Conservation (phyloP, 2,113 vertebrate genomes). For the Tachuris rubrigastra region DNA sequence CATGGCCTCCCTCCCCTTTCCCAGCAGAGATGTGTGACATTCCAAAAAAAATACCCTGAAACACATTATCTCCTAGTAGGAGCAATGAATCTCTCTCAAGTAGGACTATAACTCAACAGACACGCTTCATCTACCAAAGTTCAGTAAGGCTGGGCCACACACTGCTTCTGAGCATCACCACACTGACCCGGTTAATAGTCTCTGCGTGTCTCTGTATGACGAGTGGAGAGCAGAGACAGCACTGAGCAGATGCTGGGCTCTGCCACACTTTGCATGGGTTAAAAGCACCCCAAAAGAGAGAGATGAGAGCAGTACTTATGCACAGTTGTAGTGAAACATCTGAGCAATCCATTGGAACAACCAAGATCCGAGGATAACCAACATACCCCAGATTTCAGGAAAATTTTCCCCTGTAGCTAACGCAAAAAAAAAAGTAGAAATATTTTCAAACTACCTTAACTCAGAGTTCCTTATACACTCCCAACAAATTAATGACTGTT, state of each 20-base stretch:
- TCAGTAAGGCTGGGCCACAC: neutral
- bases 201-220: neutral
- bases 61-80: neutral
- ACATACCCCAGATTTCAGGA: neutral
- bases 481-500: constrained; percentile 1
- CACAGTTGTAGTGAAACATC: neutral
- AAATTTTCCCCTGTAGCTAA: neutral
- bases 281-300: neutral
- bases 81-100: neutral
- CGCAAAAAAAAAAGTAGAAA: neutral
- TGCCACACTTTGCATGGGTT: neutral
- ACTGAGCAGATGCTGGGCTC: neutral
- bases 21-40: neutral
- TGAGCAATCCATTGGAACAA: neutral
- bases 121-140: neutral
- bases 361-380: neutral
- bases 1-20: neutral
- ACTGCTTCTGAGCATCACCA: neutral
- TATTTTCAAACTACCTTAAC: constrained; percentile 10
- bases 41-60: neutral
- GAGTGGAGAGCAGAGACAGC: neutral
- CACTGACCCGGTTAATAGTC: neutral
- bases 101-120: neutral
- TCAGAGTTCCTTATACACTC: neutral
- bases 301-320: neutral